Percentiles rank a stretch among this genome's conserved stretches.
Evolutionary conservation across 2,113 vertebrate genomes (phyloP).

Genomic region (Myrmecobius fasciatus): DNA sequence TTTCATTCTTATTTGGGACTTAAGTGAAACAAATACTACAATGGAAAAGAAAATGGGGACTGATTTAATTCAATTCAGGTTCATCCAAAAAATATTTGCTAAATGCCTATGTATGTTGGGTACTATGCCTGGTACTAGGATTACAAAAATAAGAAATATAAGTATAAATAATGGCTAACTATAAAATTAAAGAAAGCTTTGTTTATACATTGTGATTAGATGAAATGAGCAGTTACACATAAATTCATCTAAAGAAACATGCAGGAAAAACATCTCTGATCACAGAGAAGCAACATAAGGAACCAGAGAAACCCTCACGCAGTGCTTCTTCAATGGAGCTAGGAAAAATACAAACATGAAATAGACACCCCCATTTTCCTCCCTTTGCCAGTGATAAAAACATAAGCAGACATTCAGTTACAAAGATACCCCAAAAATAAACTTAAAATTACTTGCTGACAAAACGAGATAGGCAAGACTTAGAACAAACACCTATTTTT

Average conservation of each 20-base stretch:
- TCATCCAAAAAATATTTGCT: not conserved
- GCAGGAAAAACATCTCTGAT: not conserved
- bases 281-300: not conserved
- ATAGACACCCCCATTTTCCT: not conserved
- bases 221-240: not conserved
- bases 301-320: not conserved
- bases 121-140: not conserved
- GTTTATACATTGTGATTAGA: not conserved
- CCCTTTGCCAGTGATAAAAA: not conserved
- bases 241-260: not conserved
- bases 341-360: not conserved
- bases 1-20: not conserved
- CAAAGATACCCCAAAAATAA: not conserved
- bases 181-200: not conserved
- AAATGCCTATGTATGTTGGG: not conserved
- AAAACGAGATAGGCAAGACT: not conserved
- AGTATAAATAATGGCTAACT: not conserved
- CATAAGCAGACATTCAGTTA: not conserved
- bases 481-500: not conserved
- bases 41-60: not conserved
- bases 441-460: not conserved
- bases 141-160: not conserved
- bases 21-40: not conserved
- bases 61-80: not conserved
- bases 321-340: not conserved